These are phyloP conservation scores for Sinelater perroti DNA, from an alignment of 2,888 invertebrate genomes.

Conservation along the genomic window DNA sequence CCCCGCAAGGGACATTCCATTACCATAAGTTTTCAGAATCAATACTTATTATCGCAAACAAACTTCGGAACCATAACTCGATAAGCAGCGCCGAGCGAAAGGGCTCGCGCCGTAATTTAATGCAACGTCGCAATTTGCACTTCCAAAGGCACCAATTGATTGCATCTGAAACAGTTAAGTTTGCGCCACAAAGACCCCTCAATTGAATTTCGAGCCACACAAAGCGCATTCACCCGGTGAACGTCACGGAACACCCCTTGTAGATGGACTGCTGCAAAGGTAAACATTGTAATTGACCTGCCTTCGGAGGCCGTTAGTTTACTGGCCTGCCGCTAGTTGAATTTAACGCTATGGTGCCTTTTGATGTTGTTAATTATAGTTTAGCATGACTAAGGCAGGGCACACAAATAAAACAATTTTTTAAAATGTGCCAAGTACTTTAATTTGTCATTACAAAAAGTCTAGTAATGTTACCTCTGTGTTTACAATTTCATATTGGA, in stretches of 20 bases:
- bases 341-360: neutral
- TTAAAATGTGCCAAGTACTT: too few species aligned
- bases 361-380: too few species aligned
- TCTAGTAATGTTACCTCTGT: too few species aligned
- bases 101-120: neutral
- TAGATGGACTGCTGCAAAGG: constrained; percentile 5
- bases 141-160: constrained; percentile 10
- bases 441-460: too few species aligned
- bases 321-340: constrained; percentile 1
- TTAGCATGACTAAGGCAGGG: too few species aligned
- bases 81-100: neutral
- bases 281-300: constrained; percentile 26
- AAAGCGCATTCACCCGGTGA: constrained; percentile 24
- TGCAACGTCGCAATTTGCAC: constrained; percentile 6
- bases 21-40: too few species aligned
- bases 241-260: constrained; percentile 22
- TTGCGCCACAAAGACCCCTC: constrained; percentile 5
- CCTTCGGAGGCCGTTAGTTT: constrained; percentile 9
- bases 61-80: neutral
- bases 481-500: too few species aligned
- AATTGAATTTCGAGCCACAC: constrained; percentile 23
- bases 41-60: neutral
- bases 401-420: too few species aligned
- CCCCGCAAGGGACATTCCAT: too few species aligned
- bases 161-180: constrained; percentile 13